Percentiles rank a stretch among this genome's conserved stretches.
These are phyloP conservation scores for Chiloscyllium plagiosum DNA, from an alignment of 2,113 vertebrate genomes.

Conservation along the genomic window DNA sequence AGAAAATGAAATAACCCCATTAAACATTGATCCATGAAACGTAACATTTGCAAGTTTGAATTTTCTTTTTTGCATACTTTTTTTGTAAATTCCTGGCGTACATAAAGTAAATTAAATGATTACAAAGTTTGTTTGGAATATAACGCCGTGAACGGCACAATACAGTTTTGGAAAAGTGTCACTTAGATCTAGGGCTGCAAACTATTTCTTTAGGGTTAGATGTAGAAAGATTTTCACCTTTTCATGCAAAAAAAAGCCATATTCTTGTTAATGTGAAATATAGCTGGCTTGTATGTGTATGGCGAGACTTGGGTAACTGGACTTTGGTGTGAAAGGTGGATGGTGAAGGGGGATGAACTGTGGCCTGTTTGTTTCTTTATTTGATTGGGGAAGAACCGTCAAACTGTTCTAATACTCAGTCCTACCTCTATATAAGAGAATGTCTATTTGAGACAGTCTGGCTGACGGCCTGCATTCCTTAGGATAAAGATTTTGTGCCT, in stretches of 20 bases:
- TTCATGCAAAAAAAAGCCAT: not conserved
- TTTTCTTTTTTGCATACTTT: not conserved
- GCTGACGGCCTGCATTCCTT: conserved; percentile 4
- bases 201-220: not conserved
- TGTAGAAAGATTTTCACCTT: not conserved
- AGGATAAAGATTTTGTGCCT: conserved; percentile 8
- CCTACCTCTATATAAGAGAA: not conserved
- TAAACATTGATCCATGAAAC: not conserved
- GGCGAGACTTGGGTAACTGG: not conserved
- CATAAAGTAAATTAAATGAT: not conserved
- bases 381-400: not conserved
- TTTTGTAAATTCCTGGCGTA: not conserved
- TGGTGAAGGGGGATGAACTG: not conserved
- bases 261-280: not conserved
- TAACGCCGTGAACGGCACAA: not conserved
- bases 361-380: not conserved
- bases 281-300: not conserved
- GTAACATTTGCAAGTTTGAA: not conserved
- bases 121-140: not conserved
- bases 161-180: not conserved
- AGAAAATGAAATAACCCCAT: not conserved
- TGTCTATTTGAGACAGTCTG: not conserved
- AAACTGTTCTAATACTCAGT: not conserved
- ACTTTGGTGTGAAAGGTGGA: not conserved
- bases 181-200: not conserved